These are phyloP conservation scores for Cuniculus paca DNA, from an alignment of 2,797 vertebrate species.

Conservation along the genomic window DNA sequence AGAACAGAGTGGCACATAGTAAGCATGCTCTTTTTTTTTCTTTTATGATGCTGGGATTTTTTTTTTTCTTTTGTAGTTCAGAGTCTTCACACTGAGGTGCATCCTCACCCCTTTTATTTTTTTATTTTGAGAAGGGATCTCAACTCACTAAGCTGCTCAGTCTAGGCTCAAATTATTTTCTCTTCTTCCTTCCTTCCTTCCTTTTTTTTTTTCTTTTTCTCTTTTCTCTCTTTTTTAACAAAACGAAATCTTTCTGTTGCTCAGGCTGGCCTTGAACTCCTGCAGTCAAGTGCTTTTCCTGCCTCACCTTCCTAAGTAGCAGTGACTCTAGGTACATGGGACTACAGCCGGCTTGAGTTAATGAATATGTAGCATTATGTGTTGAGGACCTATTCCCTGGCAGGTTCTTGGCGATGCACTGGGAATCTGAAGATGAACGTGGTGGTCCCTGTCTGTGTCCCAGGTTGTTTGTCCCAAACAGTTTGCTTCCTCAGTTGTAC, in stretches of 20 bases:
- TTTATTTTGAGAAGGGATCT: background rate
- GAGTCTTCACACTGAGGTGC: background rate
- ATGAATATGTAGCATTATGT: background rate
- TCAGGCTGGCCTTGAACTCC: background rate
- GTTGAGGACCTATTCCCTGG: background rate
- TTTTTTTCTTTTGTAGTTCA: background rate
- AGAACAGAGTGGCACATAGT: background rate
- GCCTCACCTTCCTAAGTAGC: background rate
- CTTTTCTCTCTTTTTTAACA: background rate
- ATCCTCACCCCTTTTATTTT: background rate
- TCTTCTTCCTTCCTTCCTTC: rapidly evolving
- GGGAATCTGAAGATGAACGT: background rate
- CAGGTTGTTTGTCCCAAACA: background rate
- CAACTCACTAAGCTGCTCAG: background rate
- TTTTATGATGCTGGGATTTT: background rate
- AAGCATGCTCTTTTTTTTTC: background rate
- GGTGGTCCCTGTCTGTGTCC: background rate
- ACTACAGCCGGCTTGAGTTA: background rate
- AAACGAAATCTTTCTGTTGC: background rate
- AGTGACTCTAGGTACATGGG: too few species aligned
- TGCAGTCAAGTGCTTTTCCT: background rate
- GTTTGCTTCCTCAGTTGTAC: background rate
- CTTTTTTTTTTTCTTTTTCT: too few species aligned
- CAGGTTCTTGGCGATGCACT: background rate
- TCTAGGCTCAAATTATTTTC: background rate